A percentile compares a stretch with the other conserved stretches of the same genome.
These are phyloP conservation scores for Falcunculus frontatus DNA, from an alignment of 2,113 vertebrate genomes.

Conservation along the genomic window DNA sequence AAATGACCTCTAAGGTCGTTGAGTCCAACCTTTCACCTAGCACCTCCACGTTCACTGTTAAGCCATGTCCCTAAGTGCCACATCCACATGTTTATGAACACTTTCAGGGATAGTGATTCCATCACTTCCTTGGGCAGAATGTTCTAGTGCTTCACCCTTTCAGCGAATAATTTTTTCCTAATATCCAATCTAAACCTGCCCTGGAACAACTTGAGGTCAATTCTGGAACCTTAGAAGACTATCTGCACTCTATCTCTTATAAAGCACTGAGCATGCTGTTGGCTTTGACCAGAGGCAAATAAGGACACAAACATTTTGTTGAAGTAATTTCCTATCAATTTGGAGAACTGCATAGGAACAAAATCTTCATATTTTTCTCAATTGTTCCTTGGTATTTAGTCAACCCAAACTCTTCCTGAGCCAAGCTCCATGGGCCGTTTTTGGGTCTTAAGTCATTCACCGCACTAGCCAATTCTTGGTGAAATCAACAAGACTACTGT, in stretches of 20 bases:
- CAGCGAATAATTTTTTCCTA: neutral
- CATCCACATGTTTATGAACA: neutral
- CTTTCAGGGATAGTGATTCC: neutral
- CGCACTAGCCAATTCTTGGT: neutral
- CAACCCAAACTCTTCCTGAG: neutral
- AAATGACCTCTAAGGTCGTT: neutral
- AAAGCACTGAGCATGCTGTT: neutral
- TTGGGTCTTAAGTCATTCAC: neutral
- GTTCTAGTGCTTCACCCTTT: neutral
- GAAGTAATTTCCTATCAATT: neutral
- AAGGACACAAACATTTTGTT: neutral
- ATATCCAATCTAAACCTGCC: neutral
- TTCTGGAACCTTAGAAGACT: neutral
- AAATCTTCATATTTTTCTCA: neutral
- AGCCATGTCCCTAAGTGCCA: neutral
- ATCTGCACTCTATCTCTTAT: neutral
- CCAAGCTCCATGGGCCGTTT: neutral
- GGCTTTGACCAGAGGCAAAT: neutral
- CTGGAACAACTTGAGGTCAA: neutral
- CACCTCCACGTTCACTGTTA: neutral
- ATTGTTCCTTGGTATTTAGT: neutral
- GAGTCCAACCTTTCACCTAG: neutral
- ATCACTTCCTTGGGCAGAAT: neutral
- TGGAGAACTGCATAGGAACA: neutral
- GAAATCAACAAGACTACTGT: neutral